A percentile compares a stretch with the other conserved stretches of the same genome.
These are phyloP conservation scores for Gadus chalcogrammus DNA, from an alignment of 2,113 vertebrate species.

Conservation along the genomic window DNA sequence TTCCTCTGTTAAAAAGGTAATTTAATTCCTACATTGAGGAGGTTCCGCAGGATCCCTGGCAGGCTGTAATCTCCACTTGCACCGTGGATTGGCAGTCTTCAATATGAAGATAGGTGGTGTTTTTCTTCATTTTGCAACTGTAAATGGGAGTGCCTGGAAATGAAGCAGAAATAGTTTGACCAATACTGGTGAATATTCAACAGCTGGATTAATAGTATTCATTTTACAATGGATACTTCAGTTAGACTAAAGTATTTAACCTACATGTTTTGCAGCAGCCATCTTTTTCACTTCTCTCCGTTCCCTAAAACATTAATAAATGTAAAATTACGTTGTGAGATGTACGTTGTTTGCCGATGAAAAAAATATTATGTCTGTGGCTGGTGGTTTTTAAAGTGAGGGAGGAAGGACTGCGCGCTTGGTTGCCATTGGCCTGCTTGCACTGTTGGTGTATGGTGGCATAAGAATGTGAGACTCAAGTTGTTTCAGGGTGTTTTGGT, in stretches of 20 bases:
- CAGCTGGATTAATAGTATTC: too few relatives aligned
- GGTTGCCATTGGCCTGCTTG: too few relatives aligned
- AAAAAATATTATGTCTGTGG: neutral
- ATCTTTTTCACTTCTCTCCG: conserved; percentile 48
- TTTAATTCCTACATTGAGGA: conserved; percentile 75
- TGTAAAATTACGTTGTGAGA: neutral
- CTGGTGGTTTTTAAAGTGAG: too few relatives aligned
- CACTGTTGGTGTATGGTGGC: too few relatives aligned
- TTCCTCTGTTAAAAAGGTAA: neutral
- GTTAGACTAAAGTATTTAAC: conserved; percentile 26
- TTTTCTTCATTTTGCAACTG: conserved; percentile 66
- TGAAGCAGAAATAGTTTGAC: neutral
- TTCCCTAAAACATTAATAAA: conserved; percentile 60
- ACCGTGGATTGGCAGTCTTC: conserved; percentile 68
- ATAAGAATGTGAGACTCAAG: too few relatives aligned
- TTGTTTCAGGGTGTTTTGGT: too few relatives aligned
- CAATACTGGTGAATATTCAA: neutral
- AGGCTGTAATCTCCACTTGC: conserved; percentile 72
- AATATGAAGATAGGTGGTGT: conserved; percentile 56
- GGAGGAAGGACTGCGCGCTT: too few relatives aligned
- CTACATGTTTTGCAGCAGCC: conserved; percentile 75
- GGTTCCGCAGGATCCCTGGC: conserved; percentile 78
- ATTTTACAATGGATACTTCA: too few relatives aligned
- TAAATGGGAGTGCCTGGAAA: conserved; percentile 46
- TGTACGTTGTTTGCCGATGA: neutral